Evolutionary conservation across 2,797 vertebrate genomes (phyloP), one percentile per base, ranked within the genome.

Genomic region (Cuniculus paca): DNA sequence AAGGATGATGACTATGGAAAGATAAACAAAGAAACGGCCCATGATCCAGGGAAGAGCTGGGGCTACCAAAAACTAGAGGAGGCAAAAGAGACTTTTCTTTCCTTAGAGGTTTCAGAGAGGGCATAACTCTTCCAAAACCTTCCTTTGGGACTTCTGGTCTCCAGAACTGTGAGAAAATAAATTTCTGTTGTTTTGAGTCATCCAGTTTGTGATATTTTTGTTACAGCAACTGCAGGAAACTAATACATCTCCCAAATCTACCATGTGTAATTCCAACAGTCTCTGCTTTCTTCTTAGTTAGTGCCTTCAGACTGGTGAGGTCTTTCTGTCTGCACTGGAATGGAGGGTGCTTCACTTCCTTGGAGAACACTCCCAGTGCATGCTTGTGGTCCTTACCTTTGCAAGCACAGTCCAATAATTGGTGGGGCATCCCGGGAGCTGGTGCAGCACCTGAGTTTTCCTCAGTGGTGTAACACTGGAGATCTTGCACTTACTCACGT

Each of bases 351-450:
- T 65, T 6, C 2, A 22, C 72, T 17, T 50, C 90, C 48, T 82
- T 5, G 2, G 34, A 70, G 58, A 48, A 45, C 19, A 16, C 11
- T 65, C 7, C 31, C 1, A 2, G 19, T 10, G 0, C 5, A 34
- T 11, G 60, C 5, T 6, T 60, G 34, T 5, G 6, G 42, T 19
- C 58, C 26, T 2, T 0, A 11, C 31, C 54, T 90, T 65, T 10
- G 39, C 36, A 3, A 0, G 0, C 6, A 28, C n/a, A 24, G n/a
- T 14, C 77, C 22, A 34, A 31, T n/a, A 3, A 3, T 22, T 0
- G 2, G 1, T 1, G 11, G 19, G 28, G 13, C 10, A 6, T 50
- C 60, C 80, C 19, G 14, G 85, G 20, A 70, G 9, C 34, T 10
- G 48, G 9, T 0, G 0, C n/a, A 17, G 10, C 6, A 26, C 19